Conservation (phyloP, 2,888 invertebrate species). For the Drosophila pullipes region DNA sequence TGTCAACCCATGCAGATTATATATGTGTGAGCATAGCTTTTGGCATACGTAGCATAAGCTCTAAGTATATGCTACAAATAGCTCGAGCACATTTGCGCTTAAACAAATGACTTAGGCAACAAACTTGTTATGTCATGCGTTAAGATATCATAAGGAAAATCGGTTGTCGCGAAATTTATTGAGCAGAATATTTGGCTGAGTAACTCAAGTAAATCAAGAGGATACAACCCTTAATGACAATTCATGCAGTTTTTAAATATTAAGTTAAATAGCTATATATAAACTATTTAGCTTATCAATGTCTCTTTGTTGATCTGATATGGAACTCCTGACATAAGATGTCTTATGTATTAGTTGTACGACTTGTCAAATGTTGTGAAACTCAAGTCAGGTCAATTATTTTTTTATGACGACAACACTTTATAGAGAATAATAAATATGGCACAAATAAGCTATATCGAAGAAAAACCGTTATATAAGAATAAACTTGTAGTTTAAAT, state of each 20-base stretch:
- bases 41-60: not conserved
- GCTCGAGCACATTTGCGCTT: not conserved
- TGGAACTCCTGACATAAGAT: not conserved
- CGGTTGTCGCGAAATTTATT: not conserved
- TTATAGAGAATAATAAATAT: not conserved
- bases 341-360: not conserved
- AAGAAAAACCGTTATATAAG: not conserved
- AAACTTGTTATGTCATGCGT: slow-evolving; percentile 64
- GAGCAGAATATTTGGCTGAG: slow-evolving; percentile 21
- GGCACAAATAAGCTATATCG: not conserved
- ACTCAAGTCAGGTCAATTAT: not conserved
- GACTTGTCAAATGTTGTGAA: not conserved
- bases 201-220: not conserved
- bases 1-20: slow-evolving; percentile 44
- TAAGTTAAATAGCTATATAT: not conserved
- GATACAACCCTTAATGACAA: not conserved
- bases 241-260: not conserved
- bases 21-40: not conserved
- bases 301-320: not conserved
- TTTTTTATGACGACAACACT: not conserved
- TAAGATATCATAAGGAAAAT: slow-evolving; percentile 13
- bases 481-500: not conserved
- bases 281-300: not conserved
- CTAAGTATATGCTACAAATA: slow-evolving; percentile 26
- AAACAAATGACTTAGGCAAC: slow-evolving; percentile 72